These are phyloP conservation scores for Villa cingulata DNA, from an alignment of 2,888 invertebrate species.

Conservation along the genomic window DNA sequence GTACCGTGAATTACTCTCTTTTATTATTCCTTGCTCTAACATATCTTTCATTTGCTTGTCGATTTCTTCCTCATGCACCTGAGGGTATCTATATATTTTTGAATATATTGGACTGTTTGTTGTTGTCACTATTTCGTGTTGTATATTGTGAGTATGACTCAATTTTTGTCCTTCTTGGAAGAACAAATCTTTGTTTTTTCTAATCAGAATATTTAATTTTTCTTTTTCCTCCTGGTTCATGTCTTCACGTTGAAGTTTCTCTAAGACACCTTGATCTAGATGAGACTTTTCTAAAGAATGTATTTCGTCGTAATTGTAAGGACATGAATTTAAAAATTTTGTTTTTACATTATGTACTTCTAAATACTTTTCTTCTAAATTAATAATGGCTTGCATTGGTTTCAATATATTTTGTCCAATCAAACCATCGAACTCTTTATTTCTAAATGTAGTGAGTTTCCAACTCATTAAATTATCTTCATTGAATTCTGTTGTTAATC, in stretches of 20 bases:
- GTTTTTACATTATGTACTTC: slow-evolving; percentile 6
- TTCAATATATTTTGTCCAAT: slow-evolving; percentile 11
- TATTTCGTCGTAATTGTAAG: neutral
- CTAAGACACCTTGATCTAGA: neutral
- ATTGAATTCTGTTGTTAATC: slow-evolving; percentile 13
- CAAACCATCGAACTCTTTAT: slow-evolving; percentile 8
- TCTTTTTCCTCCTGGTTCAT: too few species aligned
- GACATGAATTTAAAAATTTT: neutral
- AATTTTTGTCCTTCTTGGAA: slow-evolving; percentile 8
- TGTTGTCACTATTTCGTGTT: slow-evolving; percentile 9
- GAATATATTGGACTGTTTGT: slow-evolving; percentile 10
- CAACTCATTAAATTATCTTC: slow-evolving; percentile 14
- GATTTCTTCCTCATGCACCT: slow-evolving; percentile 6
- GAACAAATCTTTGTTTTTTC: slow-evolving; percentile 8
- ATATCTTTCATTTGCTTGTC: slow-evolving; percentile 6
- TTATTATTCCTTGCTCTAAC: slow-evolving; percentile 9
- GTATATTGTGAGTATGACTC: slow-evolving; percentile 5
- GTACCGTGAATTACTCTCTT: slow-evolving; percentile 8
- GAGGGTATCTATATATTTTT: slow-evolving; percentile 7
- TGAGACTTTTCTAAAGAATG: neutral
- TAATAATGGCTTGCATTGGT: slow-evolving; percentile 10
- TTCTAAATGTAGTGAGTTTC: slow-evolving; percentile 12
- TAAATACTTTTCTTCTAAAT: slow-evolving; percentile 6
- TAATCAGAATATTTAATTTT: slow-evolving; percentile 2
- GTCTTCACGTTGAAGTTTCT: slow-evolving; percentile 6